Evolutionary conservation across 1,140 invertebrate species (phyloP).

Genomic region (Scylla paramamosain): DNA sequence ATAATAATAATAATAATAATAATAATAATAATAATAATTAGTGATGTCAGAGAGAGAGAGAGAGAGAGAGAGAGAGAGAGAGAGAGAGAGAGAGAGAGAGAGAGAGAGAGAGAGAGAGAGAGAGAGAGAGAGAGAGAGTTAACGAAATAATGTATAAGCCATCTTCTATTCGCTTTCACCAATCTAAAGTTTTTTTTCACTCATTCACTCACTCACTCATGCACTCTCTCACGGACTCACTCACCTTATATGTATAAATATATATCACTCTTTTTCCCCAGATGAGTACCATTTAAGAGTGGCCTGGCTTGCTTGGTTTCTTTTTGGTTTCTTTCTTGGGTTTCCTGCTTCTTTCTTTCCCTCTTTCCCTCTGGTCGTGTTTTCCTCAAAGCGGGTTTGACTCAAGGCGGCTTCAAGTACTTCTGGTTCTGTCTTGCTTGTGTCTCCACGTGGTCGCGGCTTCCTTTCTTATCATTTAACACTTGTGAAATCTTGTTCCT

Average conservation of each 20-base stretch:
- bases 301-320: conserved; percentile 54
- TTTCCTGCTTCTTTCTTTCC: too few relatives aligned
- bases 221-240: background rate
- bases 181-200: background rate
- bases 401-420: background rate
- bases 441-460: background rate
- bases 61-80: too few relatives aligned
- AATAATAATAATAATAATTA: too few relatives aligned
- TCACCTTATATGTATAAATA: conserved; percentile 9
- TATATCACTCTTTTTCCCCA: background rate
- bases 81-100: too few relatives aligned
- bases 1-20: too few relatives aligned
- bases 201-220: background rate
- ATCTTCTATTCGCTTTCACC: background rate
- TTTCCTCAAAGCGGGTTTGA: background rate
- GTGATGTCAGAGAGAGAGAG: too few relatives aligned
- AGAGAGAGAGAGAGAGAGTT: too few relatives aligned
- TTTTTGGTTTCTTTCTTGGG: background rate
- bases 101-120: too few relatives aligned
- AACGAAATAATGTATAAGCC: background rate
- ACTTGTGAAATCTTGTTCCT: too few relatives aligned
- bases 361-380: conserved; percentile 4
- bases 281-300: conserved; percentile 42
- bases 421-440: background rate
- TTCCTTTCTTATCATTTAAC: background rate